Percentiles rank a stretch among this genome's conserved stretches.
Evolutionary conservation across 2,797 vertebrate species (phyloP).

Genomic region (Agapornis canus): DNA sequence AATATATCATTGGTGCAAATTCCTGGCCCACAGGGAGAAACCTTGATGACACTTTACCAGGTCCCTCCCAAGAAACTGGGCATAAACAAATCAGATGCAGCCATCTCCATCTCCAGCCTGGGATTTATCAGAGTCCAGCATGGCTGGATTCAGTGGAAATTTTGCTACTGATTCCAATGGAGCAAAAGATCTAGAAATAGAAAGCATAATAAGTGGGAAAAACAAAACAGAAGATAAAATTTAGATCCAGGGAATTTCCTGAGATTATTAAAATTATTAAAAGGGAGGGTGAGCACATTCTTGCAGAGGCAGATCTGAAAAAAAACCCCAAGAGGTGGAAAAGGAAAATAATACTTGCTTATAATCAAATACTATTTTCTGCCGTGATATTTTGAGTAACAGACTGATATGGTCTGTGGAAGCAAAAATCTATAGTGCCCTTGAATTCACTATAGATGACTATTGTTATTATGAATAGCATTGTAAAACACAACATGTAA

Average conservation of each 20-base stretch:
- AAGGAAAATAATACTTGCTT: neutral
- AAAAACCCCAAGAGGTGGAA: neutral
- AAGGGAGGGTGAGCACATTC: neutral
- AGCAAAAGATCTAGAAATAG: neutral
- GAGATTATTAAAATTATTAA: neutral
- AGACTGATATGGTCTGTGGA: neutral
- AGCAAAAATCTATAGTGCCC: neutral
- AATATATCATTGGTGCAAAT: neutral
- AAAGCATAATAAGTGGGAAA: neutral
- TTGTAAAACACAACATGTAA: neutral
- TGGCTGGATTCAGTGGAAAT: neutral
- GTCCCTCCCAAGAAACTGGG: neutral
- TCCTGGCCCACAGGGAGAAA: neutral
- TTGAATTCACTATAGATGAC: neutral
- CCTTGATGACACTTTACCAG: neutral
- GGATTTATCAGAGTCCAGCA: fast-evolving
- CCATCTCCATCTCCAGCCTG: neutral
- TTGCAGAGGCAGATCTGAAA: neutral
- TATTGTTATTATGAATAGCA: neutral
- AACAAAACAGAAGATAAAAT: neutral
- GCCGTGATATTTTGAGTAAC: neutral
- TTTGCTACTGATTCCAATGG: neutral
- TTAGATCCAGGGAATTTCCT: neutral
- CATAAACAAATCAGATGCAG: neutral
- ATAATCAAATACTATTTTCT: neutral